Percentiles rank a stretch among this genome's conserved stretches.
Conservation (phyloP, 2,888 invertebrate genomes). For the Ectobius pallidus region DNA sequence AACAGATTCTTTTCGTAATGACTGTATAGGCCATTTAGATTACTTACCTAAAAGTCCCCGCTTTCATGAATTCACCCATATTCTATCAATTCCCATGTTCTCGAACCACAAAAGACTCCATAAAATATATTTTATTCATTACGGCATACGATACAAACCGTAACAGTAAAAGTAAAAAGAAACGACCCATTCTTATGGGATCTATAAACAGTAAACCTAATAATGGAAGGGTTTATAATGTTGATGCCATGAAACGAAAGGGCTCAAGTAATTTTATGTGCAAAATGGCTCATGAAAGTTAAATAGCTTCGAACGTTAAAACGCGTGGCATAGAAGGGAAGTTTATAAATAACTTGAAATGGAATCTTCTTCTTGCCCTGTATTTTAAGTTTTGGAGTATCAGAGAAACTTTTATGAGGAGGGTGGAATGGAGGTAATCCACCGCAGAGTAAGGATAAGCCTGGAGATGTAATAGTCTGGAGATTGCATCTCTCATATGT, state of each 20-base stretch:
- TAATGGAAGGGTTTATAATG: not conserved
- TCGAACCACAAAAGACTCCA: no score
- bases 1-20: no score
- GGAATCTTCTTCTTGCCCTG: not conserved
- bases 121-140: no score
- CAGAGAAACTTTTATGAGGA: constrained; percentile 13
- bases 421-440: not conserved
- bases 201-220: constrained; percentile 19
- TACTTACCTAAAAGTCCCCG: no score
- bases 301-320: constrained; percentile 16
- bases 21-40: no score
- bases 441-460: not conserved
- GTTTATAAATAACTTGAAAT: constrained; percentile 14
- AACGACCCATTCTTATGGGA: constrained; percentile 10
- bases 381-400: constrained; percentile 3
- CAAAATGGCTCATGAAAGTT: constrained; percentile 31
- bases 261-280: constrained; percentile 23
- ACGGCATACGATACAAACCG: constrained; percentile 23
- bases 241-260: not conserved
- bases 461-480: not conserved
- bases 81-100: no score
- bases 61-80: no score
- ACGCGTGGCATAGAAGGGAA: not conserved
- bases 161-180: constrained; percentile 21
- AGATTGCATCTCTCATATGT: not conserved